These are phyloP conservation scores for Zalophus californianus DNA, from an alignment of 2,797 vertebrate species.

Conservation along the genomic window DNA sequence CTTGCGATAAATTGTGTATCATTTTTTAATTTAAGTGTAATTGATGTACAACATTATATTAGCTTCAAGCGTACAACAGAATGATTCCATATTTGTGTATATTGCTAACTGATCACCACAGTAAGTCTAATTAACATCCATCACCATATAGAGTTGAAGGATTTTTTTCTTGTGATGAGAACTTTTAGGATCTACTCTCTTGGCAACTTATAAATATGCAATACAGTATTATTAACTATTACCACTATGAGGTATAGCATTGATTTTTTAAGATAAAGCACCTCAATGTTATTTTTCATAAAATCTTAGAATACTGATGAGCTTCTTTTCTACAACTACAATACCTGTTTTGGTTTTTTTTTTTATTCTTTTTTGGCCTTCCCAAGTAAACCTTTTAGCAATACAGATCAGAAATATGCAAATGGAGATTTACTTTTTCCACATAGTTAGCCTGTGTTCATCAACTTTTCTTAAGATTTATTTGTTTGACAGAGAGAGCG, in stretches of 20 bases:
- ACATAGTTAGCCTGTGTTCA: background rate
- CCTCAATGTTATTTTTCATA: background rate
- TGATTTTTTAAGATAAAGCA: background rate
- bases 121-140: background rate
- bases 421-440: constrained; percentile 17
- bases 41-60: background rate
- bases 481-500: too few species aligned
- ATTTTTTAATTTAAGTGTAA: background rate
- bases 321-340: background rate
- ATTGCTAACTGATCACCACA: background rate
- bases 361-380: background rate
- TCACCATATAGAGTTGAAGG: background rate
- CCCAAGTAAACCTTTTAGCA: constrained; percentile 5
- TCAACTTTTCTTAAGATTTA: background rate
- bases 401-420: background rate
- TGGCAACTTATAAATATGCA: background rate
- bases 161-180: background rate
- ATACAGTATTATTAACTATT: background rate
- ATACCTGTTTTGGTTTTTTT: background rate
- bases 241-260: background rate
- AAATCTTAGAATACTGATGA: background rate
- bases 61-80: background rate
- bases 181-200: background rate
- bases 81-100: background rate
- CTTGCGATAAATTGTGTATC: background rate